phyloP scores from a whole-genome alignment of 2,797 vertebrate genomes.

The Oophaga sylvatica region DNA sequence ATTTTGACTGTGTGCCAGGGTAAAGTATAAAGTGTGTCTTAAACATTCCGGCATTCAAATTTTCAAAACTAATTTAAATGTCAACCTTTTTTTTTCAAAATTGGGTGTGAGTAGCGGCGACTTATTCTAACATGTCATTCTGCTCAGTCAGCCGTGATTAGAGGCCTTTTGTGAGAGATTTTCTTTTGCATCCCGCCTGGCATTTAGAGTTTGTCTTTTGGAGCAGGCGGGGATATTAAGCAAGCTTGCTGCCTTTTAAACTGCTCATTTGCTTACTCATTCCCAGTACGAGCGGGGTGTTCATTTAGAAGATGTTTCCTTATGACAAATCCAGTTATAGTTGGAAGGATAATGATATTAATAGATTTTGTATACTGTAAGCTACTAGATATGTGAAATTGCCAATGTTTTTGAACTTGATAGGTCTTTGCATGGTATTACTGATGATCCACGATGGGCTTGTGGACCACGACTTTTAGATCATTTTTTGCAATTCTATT shows the following conservation, averaged over 20 bases:
- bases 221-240: slow-evolving; percentile 20
- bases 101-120: slow-evolving; percentile 29
- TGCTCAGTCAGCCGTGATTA: slow-evolving; percentile 49
- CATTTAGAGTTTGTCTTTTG: slow-evolving; percentile 39
- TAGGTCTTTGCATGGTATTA: neutral
- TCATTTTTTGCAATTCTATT: neutral
- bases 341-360: neutral
- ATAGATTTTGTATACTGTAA: neutral
- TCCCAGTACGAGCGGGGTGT: neutral
- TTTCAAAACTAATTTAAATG: slow-evolving; percentile 57
- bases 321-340: neutral
- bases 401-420: neutral
- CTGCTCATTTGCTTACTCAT: slow-evolving; percentile 35
- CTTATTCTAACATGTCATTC: slow-evolving; percentile 48
- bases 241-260: slow-evolving; percentile 14
- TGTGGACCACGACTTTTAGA: neutral
- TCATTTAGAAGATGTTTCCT: neutral
- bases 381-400: neutral
- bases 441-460: neutral
- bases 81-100: slow-evolving; percentile 38
- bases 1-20: slow-evolving; percentile 53
- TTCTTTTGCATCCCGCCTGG: slow-evolving; percentile 31
- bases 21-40: slow-evolving; percentile 44
- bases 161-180: slow-evolving; percentile 37
- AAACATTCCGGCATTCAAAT: slow-evolving; percentile 47